A percentile compares a stretch with the other conserved stretches of the same genome.
phyloP scores from a whole-genome alignment of 2,888 invertebrate species.

The Sabatieria punctata region DNA sequence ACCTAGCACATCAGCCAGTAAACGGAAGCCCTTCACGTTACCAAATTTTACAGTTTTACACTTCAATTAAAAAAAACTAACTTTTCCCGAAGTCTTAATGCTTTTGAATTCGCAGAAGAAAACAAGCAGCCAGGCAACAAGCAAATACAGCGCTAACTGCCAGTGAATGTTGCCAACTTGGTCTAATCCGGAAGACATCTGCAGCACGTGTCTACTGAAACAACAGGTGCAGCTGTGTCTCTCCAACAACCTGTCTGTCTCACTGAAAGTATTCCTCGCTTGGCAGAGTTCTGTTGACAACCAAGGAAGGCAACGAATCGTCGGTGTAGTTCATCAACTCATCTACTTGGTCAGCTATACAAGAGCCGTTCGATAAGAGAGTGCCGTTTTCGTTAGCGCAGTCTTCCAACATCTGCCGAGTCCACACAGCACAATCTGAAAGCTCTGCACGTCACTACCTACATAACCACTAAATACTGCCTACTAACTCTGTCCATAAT shows the following conservation, averaged over 20 bases:
- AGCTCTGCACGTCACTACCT: no score
- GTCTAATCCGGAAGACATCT: slow-evolving; percentile 21
- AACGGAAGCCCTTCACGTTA: no score
- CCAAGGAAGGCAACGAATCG: slow-evolving; percentile 27
- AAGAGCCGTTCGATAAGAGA: slow-evolving; percentile 29
- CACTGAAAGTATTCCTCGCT: slow-evolving; percentile 40
- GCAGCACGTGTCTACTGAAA: slow-evolving; percentile 25
- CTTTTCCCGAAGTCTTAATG: slow-evolving; percentile 59
- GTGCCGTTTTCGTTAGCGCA: slow-evolving; percentile 33
- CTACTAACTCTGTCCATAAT: no score
- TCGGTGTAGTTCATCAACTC: slow-evolving; percentile 31
- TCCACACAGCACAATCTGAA: slow-evolving; percentile 35
- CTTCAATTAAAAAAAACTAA: no score
- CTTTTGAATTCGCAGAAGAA: slow-evolving; percentile 60
- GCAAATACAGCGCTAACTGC: slow-evolving; percentile 53
- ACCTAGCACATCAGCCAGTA: no score
- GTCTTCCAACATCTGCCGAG: slow-evolving; percentile 21
- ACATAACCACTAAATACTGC: no score
- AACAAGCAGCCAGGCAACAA: slow-evolving; percentile 59
- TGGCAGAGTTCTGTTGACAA: slow-evolving; percentile 30
- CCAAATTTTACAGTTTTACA: no score
- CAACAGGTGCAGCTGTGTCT: no score
- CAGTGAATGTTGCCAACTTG: slow-evolving; percentile 34
- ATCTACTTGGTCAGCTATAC: slow-evolving; percentile 16
- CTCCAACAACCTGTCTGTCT: no score